phyloP scores from a whole-genome alignment of 1,140 invertebrate species.

The Drosophila sulfurigaster region DNA sequence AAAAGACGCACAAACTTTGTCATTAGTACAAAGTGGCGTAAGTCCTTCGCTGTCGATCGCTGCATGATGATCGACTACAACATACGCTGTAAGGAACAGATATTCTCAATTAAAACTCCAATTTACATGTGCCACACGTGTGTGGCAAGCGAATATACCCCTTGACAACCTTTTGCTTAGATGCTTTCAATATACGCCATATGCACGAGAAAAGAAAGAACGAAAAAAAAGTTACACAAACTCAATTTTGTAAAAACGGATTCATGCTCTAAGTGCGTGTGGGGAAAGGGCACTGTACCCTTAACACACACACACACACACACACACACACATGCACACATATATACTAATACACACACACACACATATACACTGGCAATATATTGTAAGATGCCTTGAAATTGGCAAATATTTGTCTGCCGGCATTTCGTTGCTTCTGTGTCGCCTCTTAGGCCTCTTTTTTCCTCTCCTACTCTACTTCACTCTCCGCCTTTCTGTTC shows the following conservation, averaged over 20 bases:
- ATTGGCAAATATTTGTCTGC: slow-evolving; percentile 40
- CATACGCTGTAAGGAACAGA: not conserved
- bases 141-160: too few species aligned
- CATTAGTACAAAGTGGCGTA: slow-evolving; percentile 24
- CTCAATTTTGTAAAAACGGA: slow-evolving; percentile 64
- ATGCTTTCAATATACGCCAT: too few species aligned
- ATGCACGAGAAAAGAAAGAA: not conserved
- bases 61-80: not conserved
- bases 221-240: slow-evolving; percentile 65
- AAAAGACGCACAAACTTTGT: slow-evolving; percentile 34
- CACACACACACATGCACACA: slow-evolving; percentile 14
- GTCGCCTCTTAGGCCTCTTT: slow-evolving; percentile 2
- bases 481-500: not conserved
- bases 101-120: too few species aligned
- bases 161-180: too few species aligned
- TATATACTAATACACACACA: slow-evolving; percentile 1
- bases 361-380: slow-evolving; percentile 12
- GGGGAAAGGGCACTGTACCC: slow-evolving; percentile 4
- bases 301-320: slow-evolving; percentile 16
- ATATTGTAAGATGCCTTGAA: slow-evolving; percentile 26
- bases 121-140: too few species aligned
- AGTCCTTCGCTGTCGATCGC: too few species aligned
- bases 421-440: slow-evolving; percentile 31
- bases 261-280: slow-evolving; percentile 12
- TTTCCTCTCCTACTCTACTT: not conserved